These are phyloP conservation scores for Machimus rusticus DNA, from an alignment of 2,888 invertebrate species.

Conservation along the genomic window DNA sequence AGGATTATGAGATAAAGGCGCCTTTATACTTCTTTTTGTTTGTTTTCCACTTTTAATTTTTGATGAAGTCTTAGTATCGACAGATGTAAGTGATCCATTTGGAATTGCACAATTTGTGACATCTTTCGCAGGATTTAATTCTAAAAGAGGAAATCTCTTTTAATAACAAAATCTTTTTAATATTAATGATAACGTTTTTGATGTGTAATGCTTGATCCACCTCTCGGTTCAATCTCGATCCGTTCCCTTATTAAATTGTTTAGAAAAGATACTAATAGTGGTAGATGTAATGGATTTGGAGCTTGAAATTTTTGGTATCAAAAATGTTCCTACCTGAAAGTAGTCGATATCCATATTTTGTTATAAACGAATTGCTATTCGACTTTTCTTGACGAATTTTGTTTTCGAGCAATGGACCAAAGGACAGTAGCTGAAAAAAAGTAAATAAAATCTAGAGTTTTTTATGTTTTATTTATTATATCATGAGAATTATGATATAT, in stretches of 20 bases:
- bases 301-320: too few relatives aligned
- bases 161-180: background rate
- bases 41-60: background rate
- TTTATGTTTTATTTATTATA: background rate
- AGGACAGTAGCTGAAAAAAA: background rate
- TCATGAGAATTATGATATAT: too few relatives aligned
- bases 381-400: background rate
- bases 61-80: background rate
- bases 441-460: background rate
- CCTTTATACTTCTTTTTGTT: background rate
- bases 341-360: background rate
- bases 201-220: too few relatives aligned
- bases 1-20: background rate
- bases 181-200: background rate
- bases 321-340: background rate
- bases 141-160: background rate
- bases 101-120: background rate
- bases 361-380: background rate
- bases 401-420: background rate
- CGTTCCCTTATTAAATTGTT: too few relatives aligned
- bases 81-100: background rate
- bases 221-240: too few relatives aligned
- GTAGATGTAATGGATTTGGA: too few relatives aligned
- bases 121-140: background rate
- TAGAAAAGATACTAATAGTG: too few relatives aligned